Percentiles rank a stretch among this genome's conserved stretches.
Conservation (phyloP, 1,140 invertebrate species). For the Zaprionus ornatus region DNA sequence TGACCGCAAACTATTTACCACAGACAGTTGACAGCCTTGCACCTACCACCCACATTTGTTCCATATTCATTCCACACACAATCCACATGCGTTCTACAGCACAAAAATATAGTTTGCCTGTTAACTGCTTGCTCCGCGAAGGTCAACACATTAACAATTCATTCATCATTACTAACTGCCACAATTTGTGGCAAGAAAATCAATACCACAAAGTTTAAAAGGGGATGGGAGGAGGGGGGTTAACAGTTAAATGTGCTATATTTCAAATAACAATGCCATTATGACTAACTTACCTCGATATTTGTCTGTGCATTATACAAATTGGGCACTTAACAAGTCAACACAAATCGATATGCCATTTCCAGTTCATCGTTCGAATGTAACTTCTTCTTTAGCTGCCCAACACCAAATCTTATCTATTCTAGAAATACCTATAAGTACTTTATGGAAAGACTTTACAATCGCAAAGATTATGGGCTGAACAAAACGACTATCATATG, state of each 20-base stretch:
- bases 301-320: neutral
- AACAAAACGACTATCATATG: neutral
- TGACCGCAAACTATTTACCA: neutral
- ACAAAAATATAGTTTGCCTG: neutral
- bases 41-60: neutral
- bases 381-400: neutral
- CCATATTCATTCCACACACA: neutral
- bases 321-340: neutral
- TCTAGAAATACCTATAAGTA: neutral
- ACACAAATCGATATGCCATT: neutral
- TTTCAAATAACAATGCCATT: neutral
- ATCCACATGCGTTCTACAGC: neutral
- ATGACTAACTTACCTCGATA: neutral
- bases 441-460: neutral
- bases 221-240: too few relatives aligned
- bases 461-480: neutral
- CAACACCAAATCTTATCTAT: neutral
- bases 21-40: neutral
- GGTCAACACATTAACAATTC: conserved; percentile 19
- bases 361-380: neutral
- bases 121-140: neutral
- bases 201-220: conserved; percentile 13
- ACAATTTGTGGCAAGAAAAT: conserved; percentile 9
- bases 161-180: neutral
- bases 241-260: too few relatives aligned